phyloP scores from a whole-genome alignment of 2,113 vertebrate species.

The Antennarius striatus region DNA sequence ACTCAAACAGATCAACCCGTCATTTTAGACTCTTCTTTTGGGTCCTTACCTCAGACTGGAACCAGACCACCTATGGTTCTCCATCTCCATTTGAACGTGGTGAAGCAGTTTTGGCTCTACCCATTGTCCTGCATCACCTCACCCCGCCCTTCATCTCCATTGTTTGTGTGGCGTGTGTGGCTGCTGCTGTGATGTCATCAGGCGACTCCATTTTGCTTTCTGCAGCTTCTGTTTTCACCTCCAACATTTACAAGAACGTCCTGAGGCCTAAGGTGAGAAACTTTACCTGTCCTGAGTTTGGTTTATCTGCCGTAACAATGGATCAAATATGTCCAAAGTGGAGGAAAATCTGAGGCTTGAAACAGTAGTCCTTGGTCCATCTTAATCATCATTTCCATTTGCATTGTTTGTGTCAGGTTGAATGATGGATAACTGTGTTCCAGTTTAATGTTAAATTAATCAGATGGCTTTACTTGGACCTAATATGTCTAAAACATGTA shows the following conservation, averaged over 20 bases:
- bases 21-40: background rate
- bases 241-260: conserved; percentile 2
- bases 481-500: too few species aligned
- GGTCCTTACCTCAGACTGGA: background rate
- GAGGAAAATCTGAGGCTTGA: too few species aligned
- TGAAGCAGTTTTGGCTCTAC: background rate
- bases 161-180: background rate
- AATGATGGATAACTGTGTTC: too few species aligned
- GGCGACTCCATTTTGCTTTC: conserved; percentile 1
- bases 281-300: too few species aligned
- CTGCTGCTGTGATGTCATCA: conserved; percentile 5
- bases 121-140: conserved; percentile 6
- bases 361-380: too few species aligned
- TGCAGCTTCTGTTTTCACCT: background rate
- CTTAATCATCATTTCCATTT: too few species aligned
- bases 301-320: too few species aligned
- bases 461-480: too few species aligned
- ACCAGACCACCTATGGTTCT: conserved; percentile 5
- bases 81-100: conserved; percentile 10
- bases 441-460: too few species aligned
- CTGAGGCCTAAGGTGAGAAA: background rate
- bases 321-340: too few species aligned
- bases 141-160: conserved; percentile 3
- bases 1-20: too few species aligned
- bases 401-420: too few species aligned